A percentile compares a stretch with the other conserved stretches of the same genome.
Conservation (phyloP, 2,888 invertebrate species). For the Scaptomyza parva region DNA sequence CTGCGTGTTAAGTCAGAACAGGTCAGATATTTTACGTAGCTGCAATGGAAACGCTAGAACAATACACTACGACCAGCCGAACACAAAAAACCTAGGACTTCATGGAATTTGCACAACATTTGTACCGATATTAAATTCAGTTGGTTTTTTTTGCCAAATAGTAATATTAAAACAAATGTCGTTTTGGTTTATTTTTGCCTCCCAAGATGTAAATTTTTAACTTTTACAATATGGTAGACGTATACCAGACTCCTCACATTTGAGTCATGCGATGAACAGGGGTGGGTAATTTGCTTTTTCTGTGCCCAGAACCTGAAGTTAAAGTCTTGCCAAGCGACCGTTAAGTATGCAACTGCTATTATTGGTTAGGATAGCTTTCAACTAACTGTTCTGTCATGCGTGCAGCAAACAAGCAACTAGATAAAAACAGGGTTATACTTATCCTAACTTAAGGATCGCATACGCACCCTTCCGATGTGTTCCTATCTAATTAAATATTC, state of each 20-base stretch:
- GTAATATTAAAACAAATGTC: conserved; percentile 61
- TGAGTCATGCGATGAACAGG: conserved; percentile 50
- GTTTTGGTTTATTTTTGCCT: conserved; percentile 40
- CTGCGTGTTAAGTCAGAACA: no score
- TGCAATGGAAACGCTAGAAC: no score
- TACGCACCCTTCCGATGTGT: conserved; percentile 18
- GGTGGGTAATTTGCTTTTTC: conserved; percentile 53
- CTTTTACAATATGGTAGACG: conserved; percentile 63
- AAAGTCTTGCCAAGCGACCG: conserved; percentile 64
- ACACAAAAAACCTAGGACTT: no score
- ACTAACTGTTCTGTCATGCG: conserved; percentile 42
- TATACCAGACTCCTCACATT: no score
- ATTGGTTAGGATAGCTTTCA: conserved; percentile 35
- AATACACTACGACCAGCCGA: no score
- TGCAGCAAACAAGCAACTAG: conserved; percentile 64
- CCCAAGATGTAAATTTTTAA: conserved; percentile 52
- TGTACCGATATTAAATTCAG: no score
- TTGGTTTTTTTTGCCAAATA: background rate
- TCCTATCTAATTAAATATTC: conserved; percentile 82
- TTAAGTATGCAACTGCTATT: conserved; percentile 54
- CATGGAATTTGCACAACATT: no score
- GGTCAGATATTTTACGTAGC: no score
- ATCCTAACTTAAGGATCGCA: conserved; percentile 63
- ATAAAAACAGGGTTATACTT: conserved; percentile 64
- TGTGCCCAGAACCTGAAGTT: conserved; percentile 54